Conservation (phyloP, 1,140 invertebrate genomes). For the Phymastichus coffea region DNA sequence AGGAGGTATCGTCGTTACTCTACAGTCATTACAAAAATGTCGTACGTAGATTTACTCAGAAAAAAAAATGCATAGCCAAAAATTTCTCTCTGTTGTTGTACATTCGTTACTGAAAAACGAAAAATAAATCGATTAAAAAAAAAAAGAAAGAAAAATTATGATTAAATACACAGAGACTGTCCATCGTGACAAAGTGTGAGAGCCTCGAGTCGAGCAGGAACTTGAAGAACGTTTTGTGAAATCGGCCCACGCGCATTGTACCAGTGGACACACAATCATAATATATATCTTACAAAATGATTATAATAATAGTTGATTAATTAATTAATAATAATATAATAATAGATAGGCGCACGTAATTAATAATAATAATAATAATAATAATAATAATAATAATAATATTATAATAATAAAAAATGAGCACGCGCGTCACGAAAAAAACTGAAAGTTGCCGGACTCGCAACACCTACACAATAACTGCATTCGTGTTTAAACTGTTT, state of each 20-base stretch:
- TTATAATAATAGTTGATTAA: constrained; percentile 14
- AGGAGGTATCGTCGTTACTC: constrained; percentile 18
- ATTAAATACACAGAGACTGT: constrained; percentile 23
- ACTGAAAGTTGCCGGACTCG: constrained; percentile 12
- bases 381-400: no score
- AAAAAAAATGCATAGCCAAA: no score
- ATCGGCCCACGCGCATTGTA: constrained; percentile 22
- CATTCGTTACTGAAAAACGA: constrained; percentile 24
- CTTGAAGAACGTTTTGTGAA: constrained; percentile 28
- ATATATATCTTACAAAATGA: constrained; percentile 29
- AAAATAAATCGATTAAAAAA: constrained; percentile 6
- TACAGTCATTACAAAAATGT: constrained; percentile 26
- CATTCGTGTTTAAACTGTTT: constrained; percentile 35
- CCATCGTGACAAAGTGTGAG: constrained; percentile 30
- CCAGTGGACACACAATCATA: constrained; percentile 25
- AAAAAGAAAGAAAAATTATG: constrained; percentile 19
- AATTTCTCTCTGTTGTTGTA: no score
- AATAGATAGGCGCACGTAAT: neutral
- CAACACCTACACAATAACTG: constrained; percentile 36
- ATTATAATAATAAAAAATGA: no score
- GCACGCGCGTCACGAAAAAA: constrained; percentile 1
- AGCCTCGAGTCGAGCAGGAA: constrained; percentile 30
- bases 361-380: no score
- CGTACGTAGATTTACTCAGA: no score
- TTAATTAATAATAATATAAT: constrained; percentile 11